Evolutionary conservation across 1,140 invertebrate species (phyloP).

Genomic region (Scylla paramamosain): DNA sequence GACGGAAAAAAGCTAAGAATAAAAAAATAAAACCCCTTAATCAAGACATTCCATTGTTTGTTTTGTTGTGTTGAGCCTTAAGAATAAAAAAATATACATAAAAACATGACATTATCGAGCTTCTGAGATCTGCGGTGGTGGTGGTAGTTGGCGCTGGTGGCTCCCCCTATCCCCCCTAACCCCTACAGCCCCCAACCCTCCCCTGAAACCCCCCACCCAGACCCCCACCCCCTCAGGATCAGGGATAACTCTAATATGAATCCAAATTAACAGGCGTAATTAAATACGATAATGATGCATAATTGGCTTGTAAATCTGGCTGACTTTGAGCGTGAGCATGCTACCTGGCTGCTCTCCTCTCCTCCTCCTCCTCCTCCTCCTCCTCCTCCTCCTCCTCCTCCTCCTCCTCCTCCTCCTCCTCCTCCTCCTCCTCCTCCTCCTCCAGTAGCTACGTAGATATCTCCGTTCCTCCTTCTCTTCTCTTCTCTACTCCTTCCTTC

Average conservation of each 20-base stretch:
- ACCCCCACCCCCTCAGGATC: background rate
- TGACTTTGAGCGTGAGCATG: background rate
- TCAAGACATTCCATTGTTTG: background rate
- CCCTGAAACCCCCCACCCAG: background rate
- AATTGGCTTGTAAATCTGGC: conserved; percentile 30
- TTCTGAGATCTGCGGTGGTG: background rate
- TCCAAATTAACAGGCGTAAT: conserved; percentile 49
- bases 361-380: too few relatives aligned
- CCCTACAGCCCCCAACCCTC: background rate
- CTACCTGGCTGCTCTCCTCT: background rate
- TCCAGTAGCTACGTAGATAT: background rate
- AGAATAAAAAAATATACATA: background rate
- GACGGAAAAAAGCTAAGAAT: background rate
- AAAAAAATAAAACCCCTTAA: background rate
- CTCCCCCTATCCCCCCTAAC: background rate
- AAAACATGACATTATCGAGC: background rate
- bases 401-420: too few relatives aligned
- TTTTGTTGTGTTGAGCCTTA: background rate
- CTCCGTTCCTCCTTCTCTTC: background rate
- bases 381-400: too few relatives aligned
- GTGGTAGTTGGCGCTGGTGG: background rate
- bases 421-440: too few relatives aligned
- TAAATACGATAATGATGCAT: conserved; percentile 35
- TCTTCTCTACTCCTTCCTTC: background rate
- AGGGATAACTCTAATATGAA: conserved; percentile 30